Conservation (phyloP, 2,797 vertebrate species). For the Centropyge bicolor region DNA sequence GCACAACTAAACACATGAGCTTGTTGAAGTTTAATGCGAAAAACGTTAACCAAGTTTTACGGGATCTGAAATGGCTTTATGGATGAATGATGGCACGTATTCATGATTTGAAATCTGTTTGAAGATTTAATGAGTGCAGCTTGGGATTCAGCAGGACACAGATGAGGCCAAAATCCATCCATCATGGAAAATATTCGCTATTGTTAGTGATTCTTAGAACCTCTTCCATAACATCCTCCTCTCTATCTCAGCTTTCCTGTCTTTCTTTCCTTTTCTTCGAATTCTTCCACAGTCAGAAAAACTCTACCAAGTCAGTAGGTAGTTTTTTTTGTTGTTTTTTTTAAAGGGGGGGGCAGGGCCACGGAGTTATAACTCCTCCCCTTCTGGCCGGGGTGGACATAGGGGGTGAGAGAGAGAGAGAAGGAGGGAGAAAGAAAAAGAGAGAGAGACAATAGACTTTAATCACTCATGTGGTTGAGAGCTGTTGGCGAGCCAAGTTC, state of each 20-base stretch:
- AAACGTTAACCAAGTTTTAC: not conserved
- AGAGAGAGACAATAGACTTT: slow-evolving; percentile 82
- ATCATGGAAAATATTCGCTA: slow-evolving; percentile 44
- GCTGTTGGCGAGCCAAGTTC: slow-evolving; percentile 66
- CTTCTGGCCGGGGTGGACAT: slow-evolving; percentile 57
- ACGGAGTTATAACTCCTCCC: slow-evolving; percentile 64
- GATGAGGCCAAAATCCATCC: not conserved
- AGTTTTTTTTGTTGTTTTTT: slow-evolving; percentile 38
- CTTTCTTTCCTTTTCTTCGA: slow-evolving; percentile 55
- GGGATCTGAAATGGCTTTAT: not conserved
- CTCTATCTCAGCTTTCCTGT: slow-evolving; percentile 60
- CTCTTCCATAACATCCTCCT: slow-evolving; percentile 60
- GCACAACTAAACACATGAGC: not conserved
- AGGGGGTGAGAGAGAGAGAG: slow-evolving; percentile 52
- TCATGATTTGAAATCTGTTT: not conserved
- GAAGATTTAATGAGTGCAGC: not conserved
- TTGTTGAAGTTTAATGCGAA: not conserved
- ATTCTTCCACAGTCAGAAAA: slow-evolving; percentile 55
- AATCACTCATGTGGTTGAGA: slow-evolving; percentile 82
- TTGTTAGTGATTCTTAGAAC: slow-evolving; percentile 56
- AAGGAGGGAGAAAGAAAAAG: slow-evolving; percentile 42
- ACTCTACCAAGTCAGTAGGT: slow-evolving; percentile 49
- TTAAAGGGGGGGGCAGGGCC: slow-evolving; percentile 55
- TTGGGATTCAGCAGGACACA: not conserved
- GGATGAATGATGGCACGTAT: not conserved